These are phyloP conservation scores for Vultur gryphus DNA, from an alignment of 2,797 vertebrate genomes.

Conservation along the genomic window DNA sequence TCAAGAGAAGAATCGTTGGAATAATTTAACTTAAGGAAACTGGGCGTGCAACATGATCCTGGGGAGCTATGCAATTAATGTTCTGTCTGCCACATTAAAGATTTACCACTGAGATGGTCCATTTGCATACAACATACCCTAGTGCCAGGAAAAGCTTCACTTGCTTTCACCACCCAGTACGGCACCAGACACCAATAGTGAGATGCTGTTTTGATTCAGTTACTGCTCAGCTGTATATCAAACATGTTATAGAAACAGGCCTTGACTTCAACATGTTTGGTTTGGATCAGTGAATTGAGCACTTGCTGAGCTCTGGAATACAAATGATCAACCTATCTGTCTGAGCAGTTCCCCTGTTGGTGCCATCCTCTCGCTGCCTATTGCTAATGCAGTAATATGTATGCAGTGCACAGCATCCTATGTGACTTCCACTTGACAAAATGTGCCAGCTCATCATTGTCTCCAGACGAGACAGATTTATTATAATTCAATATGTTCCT, in stretches of 20 bases:
- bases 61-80: conserved; percentile 55
- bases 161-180: conserved; percentile 32
- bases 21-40: conserved; percentile 55
- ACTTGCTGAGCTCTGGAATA: conserved; percentile 70
- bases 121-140: conserved; percentile 52
- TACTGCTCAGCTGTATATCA: conserved; percentile 71
- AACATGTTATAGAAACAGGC: conserved; percentile 67
- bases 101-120: conserved; percentile 45
- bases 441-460: conserved; percentile 74
- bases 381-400: conserved; percentile 70
- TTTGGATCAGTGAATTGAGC: conserved; percentile 69
- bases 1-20: not conserved
- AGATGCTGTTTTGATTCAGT: conserved; percentile 66
- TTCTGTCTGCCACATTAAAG: conserved; percentile 51
- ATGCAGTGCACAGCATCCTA: conserved; percentile 68
- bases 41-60: not conserved
- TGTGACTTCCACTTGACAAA: conserved; percentile 73
- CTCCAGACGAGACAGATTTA: conserved; percentile 73
- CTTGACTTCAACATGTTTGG: conserved; percentile 70
- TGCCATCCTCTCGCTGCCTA: conserved; percentile 32
- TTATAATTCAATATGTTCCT: conserved; percentile 76
- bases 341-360: conserved; percentile 49
- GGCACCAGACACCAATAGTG: conserved; percentile 42
- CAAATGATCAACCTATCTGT: conserved; percentile 67
- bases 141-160: conserved; percentile 52